phyloP scores from a whole-genome alignment of 2,797 vertebrate species.

The Fratercula arctica region DNA sequence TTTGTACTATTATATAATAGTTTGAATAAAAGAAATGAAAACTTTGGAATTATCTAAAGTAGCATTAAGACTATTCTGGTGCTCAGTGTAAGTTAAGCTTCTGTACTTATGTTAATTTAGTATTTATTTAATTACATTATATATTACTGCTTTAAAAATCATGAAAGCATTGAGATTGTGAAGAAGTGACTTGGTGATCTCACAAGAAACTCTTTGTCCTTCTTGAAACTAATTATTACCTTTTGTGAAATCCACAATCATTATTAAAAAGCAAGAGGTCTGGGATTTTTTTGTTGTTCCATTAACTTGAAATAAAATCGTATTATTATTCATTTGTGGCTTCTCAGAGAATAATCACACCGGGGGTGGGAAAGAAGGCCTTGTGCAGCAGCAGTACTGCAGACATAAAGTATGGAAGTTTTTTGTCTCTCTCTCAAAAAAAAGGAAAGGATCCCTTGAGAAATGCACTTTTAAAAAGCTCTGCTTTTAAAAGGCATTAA shows the following conservation, averaged over 20 bases:
- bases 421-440: conserved; percentile 16
- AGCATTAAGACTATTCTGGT: neutral
- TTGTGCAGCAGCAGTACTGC: neutral
- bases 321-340: neutral
- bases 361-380: neutral
- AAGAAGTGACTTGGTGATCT: conserved; percentile 38
- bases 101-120: neutral
- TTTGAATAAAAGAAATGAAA: neutral
- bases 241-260: conserved; percentile 70
- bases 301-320: neutral
- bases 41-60: neutral
- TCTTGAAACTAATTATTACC: neutral
- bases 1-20: neutral
- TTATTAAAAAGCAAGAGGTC: neutral
- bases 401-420: neutral
- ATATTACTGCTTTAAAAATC: neutral
- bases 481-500: conserved; percentile 67
- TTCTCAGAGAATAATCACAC: neutral
- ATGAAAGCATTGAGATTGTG: neutral
- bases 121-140: neutral
- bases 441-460: neutral
- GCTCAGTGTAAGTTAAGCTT: neutral
- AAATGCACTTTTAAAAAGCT: conserved; percentile 60
- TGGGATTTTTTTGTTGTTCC: conserved; percentile 21
- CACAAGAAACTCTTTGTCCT: neutral